Evolutionary conservation across 35 echinoderm and acorn worm species (phyloP).

Genomic region (Eucidaris tribuloides): DNA sequence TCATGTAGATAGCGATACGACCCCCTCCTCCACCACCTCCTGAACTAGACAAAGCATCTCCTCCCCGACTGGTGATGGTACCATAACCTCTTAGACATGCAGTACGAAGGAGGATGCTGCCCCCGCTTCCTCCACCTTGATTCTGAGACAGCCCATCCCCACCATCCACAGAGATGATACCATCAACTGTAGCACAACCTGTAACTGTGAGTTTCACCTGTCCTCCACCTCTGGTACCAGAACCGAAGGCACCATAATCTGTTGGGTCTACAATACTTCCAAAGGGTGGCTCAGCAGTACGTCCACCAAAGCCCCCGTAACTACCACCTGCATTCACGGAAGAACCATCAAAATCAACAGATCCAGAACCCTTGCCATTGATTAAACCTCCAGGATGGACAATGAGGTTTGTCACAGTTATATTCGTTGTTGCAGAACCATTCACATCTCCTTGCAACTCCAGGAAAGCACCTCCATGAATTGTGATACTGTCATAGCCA

Average conservation of each 20-base stretch:
- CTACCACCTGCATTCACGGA: conserved; percentile 32
- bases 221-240: conserved; percentile 47
- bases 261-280: conserved; percentile 55
- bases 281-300: conserved; percentile 2
- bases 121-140: conserved; percentile 74
- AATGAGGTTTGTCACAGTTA: conserved; percentile 23
- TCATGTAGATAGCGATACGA: conserved; percentile 55
- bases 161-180: conserved; percentile 60
- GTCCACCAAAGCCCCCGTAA: conserved; percentile 55
- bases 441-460: conserved; percentile 36
- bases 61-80: conserved; percentile 35
- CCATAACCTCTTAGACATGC: conserved; percentile 49
- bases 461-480: conserved; percentile 66
- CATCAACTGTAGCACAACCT: conserved; percentile 31
- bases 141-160: background rate
- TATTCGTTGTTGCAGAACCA: conserved; percentile 11
- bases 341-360: background rate
- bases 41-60: conserved; percentile 9
- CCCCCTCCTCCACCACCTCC: conserved; percentile 81
- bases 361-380: conserved; percentile 43
- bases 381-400: conserved; percentile 62
- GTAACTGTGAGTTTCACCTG: conserved; percentile 49
- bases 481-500: conserved; percentile 26
- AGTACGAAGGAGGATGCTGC: conserved; percentile 55
- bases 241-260: conserved; percentile 59